Base-by-base conservation (phyloP, 2,113 vertebrate species). In the Macrotus californicus region DNA sequence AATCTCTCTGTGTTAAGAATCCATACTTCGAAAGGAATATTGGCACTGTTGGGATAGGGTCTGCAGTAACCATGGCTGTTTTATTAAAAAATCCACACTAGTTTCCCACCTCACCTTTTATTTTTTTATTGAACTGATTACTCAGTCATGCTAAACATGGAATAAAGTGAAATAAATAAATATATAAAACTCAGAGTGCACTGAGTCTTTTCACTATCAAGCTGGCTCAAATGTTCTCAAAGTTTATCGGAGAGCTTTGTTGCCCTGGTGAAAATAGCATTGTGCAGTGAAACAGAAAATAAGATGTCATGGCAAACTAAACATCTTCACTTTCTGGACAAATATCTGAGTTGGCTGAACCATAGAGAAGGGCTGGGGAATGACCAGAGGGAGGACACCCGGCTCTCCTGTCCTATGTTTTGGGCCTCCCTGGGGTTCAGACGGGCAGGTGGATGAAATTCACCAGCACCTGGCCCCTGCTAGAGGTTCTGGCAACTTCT, bases 231-330 rank as follows among this genome's bases (percentile, higher is more conserved):
- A 97, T 96, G 39, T 98, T 98, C 97, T 97, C 96, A 90, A 97
- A 97, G 96, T 98, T 98, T 98, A 98, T 97, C 97, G 48, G 93
- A 88, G 93, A 98, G 98, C 91, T 97, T 98, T 97, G 97, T 89
- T 97, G 95, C 97, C 96, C 98, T 87, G 70, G 97, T 98, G 98
- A 98, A 97, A 98, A 98, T 98, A 98, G 98, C 98, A 97, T 95
- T 98, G 98, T 98, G 98, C 98, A 98, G 90, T 98, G 98, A 98
- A 94, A 98, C 98, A 98, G 98, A 98, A 98, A 98, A 98, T 98
- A 98, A 98, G 98, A 98, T 98, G 97, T 98, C 98, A 96, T 97
- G 96, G 98, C 97, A 96, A 98, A 98, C 95, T 95, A 98, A 98
- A 98, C 96, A 96, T 97, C 97, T 98, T 98, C 94, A 98, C 97